Evolutionary conservation across 2,888 invertebrate genomes (phyloP), one percentile per base, ranked within the genome.

Genomic region (Nomada ferruginata): DNA sequence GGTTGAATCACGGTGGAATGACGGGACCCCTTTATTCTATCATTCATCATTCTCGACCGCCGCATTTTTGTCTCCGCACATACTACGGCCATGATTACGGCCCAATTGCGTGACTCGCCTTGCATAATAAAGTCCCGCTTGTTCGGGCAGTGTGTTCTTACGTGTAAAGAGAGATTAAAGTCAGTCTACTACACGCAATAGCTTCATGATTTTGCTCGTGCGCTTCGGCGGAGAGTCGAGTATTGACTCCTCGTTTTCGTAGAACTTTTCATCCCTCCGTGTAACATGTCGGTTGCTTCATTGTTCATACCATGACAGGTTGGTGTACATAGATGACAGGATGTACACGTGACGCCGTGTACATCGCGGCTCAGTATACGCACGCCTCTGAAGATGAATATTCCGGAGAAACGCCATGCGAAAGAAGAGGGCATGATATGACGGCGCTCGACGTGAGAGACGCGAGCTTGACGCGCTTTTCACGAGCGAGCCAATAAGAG

Each of bases 331-430:
- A 50, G 81, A 79, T 66, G 82, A 74, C 79, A 79, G 79, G 66
- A 20, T 79, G 73, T 74, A 74, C 79, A 79, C 79, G 64, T 55
- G 63, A 79, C 79, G 60, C 44, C 69, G 81, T 69, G 50, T 70
- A 63, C 80, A 53, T 42, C 59, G 26, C 53, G 47, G 63, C 60
- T 20, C 65, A 60, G 26, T 60, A 15, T 79, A 75, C 70, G 20
- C 60, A 66, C 70, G 44, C 18, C 57, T 53, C 60, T 11, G 79
- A 76, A 82, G 80, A 83, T 82, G 80, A 84, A 85, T 85, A 83
- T 83, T 77, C 71, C 36, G 55, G n/a, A 44, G 80, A 9, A 57
- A 50, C 29, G 42, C 9, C 20, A n/a, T 23, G 53, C 36, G 69
- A 64, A 73, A 60, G 81, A 74, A 70, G 81, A 60, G 69, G 44